Evolutionary conservation across 1,140 invertebrate species (phyloP).

Genomic region (Scylla paramamosain): DNA sequence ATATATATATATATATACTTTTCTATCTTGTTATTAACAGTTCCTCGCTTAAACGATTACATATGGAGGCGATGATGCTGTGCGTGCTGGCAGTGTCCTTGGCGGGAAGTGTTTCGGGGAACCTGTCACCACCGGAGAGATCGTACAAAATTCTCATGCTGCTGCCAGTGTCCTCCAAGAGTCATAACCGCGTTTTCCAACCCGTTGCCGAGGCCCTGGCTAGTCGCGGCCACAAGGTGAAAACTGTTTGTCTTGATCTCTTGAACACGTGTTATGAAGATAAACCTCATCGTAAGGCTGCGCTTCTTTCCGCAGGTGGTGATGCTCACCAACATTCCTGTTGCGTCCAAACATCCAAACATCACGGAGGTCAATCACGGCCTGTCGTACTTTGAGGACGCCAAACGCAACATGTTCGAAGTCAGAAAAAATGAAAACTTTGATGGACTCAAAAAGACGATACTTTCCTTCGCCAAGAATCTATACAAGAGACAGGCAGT

Average conservation of each 20-base stretch:
- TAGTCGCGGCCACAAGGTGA: constrained; percentile 49
- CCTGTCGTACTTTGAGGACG: constrained; percentile 48
- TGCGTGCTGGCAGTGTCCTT: not conserved
- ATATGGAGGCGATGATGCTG: not conserved
- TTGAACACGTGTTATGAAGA: not conserved
- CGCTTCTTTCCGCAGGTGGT: constrained; percentile 29
- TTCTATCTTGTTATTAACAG: not conserved
- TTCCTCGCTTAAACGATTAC: not conserved
- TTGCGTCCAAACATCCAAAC: constrained; percentile 48
- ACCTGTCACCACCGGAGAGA: constrained; percentile 42
- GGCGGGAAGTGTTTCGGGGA: not conserved
- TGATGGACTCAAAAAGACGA: not conserved
- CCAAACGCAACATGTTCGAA: constrained; percentile 60
- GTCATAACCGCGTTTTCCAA: constrained; percentile 42
- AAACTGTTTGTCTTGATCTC: not conserved
- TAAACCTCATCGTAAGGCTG: not conserved
- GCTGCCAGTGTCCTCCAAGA: constrained; percentile 44
- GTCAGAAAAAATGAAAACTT: constrained; percentile 32
- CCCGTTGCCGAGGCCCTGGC: constrained; percentile 34
- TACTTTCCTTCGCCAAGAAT: constrained; percentile 46
- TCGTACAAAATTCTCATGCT: constrained; percentile 56
- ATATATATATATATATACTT: no score
- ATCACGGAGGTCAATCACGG: constrained; percentile 44
- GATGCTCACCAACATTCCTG: constrained; percentile 61
- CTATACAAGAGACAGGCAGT: constrained; percentile 58